Conservation (phyloP, 2,113 vertebrate species). For the Coptodon rendalli region DNA sequence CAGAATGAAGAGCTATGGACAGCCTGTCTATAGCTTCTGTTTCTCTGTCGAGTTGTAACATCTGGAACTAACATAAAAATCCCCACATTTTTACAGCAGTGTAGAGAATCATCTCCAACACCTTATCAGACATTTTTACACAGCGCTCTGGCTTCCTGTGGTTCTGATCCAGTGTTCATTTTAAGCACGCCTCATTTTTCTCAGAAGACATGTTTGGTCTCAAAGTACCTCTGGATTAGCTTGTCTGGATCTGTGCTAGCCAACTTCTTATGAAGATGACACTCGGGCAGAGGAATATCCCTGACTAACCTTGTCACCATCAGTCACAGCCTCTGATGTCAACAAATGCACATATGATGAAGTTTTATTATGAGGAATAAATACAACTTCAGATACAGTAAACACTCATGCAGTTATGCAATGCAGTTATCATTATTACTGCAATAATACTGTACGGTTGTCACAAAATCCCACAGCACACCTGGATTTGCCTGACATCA, state of each 20-base stretch:
- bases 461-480: neutral
- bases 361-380: neutral
- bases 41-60: neutral
- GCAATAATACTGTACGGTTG: neutral
- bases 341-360: neutral
- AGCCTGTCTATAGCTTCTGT: neutral
- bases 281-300: neutral
- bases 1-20: neutral
- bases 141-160: neutral
- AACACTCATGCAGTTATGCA: fast-evolving
- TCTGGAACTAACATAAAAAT: neutral
- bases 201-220: neutral
- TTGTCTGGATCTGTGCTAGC: neutral
- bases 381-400: neutral
- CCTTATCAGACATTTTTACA: neutral
- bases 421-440: neutral
- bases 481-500: neutral
- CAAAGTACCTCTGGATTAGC: neutral
- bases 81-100: neutral
- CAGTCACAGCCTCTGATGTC: neutral
- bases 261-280: neutral
- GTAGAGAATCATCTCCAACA: neutral
- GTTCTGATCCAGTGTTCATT: neutral
- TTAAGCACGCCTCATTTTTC: neutral
- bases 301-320: neutral